These are phyloP conservation scores for Vannuccia rotundouncinata DNA, from an alignment of 2,888 invertebrate species.

Conservation along the genomic window DNA sequence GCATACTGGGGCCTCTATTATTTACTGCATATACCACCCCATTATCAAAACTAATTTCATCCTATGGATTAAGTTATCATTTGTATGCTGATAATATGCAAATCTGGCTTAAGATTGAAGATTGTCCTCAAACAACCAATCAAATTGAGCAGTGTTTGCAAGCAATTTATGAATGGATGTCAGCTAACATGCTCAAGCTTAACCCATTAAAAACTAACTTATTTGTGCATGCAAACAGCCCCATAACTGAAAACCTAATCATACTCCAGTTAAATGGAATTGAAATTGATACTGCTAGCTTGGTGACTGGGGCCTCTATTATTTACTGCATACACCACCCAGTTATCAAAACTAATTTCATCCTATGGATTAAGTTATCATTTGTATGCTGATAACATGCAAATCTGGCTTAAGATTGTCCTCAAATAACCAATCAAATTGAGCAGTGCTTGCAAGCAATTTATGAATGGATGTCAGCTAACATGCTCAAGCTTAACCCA, in stretches of 20 bases:
- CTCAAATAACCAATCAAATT: neutral
- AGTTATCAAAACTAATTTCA: constrained; percentile 13
- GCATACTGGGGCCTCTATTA: constrained; percentile 10
- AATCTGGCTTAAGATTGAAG: neutral
- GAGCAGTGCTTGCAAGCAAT: constrained; percentile 3
- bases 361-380: neutral
- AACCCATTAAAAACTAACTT: too few relatives aligned
- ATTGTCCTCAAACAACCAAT: neutral
- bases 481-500: constrained; percentile 16
- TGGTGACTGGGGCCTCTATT: constrained; percentile 8
- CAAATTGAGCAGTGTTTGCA: too few relatives aligned
- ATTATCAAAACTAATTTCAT: constrained; percentile 19
- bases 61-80: neutral
- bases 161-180: too few relatives aligned
- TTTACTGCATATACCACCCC: neutral
- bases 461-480: constrained; percentile 26
- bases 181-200: too few relatives aligned
- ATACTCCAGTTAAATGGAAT: too few relatives aligned
- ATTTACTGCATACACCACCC: neutral
- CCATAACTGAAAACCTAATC: too few relatives aligned
- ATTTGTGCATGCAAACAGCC: too few relatives aligned
- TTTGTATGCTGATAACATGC: neutral
- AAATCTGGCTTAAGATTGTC: constrained; percentile 4
- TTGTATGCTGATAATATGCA: neutral
- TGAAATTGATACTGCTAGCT: too few relatives aligned